phyloP scores from a whole-genome alignment of 2,113 vertebrate species.

The Callospermophilus lateralis region DNA sequence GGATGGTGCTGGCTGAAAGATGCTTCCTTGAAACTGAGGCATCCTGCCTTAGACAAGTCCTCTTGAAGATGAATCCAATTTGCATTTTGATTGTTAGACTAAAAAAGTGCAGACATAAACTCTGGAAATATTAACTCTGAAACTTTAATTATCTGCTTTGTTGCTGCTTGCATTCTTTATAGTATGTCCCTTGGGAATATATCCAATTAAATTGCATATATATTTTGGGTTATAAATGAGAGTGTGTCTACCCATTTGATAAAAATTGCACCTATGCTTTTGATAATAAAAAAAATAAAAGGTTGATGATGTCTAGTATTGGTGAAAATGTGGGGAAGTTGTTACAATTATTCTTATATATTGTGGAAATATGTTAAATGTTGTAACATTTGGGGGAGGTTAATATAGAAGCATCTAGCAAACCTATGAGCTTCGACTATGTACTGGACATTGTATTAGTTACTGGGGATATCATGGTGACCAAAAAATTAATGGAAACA shows the following conservation, averaged over 20 bases:
- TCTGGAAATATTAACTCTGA: constrained; percentile 8
- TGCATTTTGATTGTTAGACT: constrained; percentile 52
- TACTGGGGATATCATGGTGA: not conserved
- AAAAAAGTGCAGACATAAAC: not conserved
- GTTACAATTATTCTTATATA: not conserved
- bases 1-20: not conserved
- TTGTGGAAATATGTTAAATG: not conserved
- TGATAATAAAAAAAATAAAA: not conserved
- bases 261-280: not conserved
- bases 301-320: not conserved
- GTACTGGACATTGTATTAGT: not conserved
- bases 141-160: constrained; percentile 35
- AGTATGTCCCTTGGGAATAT: not conserved
- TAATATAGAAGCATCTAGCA: not conserved
- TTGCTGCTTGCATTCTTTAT: constrained; percentile 1
- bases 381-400: not conserved
- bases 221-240: not conserved
- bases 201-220: not conserved
- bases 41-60: not conserved
- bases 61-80: constrained; percentile 53
- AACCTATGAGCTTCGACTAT: not conserved
- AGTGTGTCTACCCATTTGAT: not conserved
- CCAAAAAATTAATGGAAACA: not conserved
- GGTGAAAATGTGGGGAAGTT: not conserved
- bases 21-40: constrained; percentile 16